Evolutionary conservation across 2,888 invertebrate species (phyloP).

Genomic region (Eustalomyia histrio): DNA sequence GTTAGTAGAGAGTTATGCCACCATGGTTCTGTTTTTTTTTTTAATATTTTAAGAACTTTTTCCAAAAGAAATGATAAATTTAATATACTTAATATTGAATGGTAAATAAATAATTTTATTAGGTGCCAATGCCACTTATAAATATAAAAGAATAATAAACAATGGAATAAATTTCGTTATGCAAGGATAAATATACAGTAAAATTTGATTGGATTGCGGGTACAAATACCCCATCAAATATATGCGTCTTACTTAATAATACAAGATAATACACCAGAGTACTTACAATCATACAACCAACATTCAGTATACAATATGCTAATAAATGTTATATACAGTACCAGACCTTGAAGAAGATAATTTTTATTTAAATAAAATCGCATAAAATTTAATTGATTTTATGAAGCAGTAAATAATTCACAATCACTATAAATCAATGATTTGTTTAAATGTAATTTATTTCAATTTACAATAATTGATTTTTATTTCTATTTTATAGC

Average conservation of each 20-base stretch:
- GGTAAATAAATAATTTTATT: slow-evolving; percentile 52
- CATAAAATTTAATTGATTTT: no score
- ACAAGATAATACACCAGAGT: background rate
- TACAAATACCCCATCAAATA: slow-evolving; percentile 19
- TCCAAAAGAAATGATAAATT: background rate
- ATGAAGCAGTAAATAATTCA: no score
- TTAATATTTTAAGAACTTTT: background rate
- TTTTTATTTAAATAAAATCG: no score
- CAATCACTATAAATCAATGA: no score
- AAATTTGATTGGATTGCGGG: background rate
- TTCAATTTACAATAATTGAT: no score
- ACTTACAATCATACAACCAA: no score
- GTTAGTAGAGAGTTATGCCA: no score
- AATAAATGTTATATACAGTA: slow-evolving; percentile 27
- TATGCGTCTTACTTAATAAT: slow-evolving; percentile 28
- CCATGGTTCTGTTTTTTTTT: no score
- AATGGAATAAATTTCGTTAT: background rate
- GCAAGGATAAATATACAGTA: background rate
- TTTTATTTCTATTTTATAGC: no score
- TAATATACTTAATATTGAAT: background rate
- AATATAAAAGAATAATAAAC: slow-evolving; percentile 24
- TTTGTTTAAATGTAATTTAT: no score
- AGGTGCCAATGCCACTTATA: slow-evolving; percentile 42
- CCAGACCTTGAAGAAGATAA: no score
- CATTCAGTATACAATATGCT: slow-evolving; percentile 12